Conservation (phyloP, 2,888 invertebrate genomes). For the Trachelus iudaicus region DNA sequence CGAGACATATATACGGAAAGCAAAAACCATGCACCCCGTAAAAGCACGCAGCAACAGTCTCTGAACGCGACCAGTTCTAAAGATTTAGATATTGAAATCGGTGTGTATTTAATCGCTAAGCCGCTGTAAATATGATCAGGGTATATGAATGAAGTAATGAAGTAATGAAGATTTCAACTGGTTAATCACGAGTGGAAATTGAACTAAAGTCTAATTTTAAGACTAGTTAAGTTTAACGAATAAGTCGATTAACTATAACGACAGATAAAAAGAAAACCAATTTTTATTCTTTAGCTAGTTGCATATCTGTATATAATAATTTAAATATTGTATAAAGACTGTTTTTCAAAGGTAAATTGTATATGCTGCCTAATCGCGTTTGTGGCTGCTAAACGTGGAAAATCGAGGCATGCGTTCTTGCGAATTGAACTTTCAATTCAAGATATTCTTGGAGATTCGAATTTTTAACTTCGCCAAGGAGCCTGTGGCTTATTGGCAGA, state of each 20-base stretch:
- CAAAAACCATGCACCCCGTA: neutral
- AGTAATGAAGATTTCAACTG: conserved; percentile 44
- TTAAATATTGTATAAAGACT: conserved; percentile 63
- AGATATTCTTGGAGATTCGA: conserved; percentile 24
- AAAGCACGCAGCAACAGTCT: conserved; percentile 22
- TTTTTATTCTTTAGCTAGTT: conserved; percentile 54
- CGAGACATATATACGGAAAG: conserved; percentile 3
- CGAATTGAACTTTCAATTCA: conserved; percentile 20
- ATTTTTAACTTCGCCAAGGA: conserved; percentile 30
- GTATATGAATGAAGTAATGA: conserved; percentile 35
- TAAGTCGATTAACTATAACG: conserved; percentile 19
- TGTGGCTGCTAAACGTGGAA: conserved; percentile 13
- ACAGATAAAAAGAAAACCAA: conserved; percentile 27
- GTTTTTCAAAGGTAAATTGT: conserved; percentile 46
- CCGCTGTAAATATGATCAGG: conserved; percentile 60
- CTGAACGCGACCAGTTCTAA: conserved; percentile 26
- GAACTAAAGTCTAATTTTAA: conserved; percentile 29
- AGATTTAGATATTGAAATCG: conserved; percentile 28
- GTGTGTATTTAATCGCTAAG: conserved; percentile 36
- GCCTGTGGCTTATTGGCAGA: conserved; percentile 5
- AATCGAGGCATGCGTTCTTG: conserved; percentile 7
- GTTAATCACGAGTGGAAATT: conserved; percentile 27
- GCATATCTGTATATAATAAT: conserved; percentile 60
- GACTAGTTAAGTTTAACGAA: conserved; percentile 23
- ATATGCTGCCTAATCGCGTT: conserved; percentile 21